These are phyloP conservation scores for Caenorhabditis tropicalis DNA, from an alignment of 1,140 invertebrate genomes.

Conservation along the genomic window DNA sequence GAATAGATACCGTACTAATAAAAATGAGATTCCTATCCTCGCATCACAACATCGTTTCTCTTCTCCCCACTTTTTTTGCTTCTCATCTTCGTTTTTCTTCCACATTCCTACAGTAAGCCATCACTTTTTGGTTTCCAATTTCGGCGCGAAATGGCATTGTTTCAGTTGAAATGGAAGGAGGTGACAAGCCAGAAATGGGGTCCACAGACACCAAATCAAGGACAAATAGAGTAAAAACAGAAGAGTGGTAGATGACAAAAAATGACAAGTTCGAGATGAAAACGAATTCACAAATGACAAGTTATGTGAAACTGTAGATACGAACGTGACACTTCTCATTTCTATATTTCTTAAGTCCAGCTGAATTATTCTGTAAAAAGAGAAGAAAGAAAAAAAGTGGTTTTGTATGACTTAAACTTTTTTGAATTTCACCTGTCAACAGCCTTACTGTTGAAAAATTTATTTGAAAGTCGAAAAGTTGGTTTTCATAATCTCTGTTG, in stretches of 20 bases:
- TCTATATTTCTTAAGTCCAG: neutral
- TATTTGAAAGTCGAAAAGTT: neutral
- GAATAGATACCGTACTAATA: too few species aligned
- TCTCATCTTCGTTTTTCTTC: neutral
- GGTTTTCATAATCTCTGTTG: neutral
- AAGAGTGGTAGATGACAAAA: slow-evolving; percentile 1
- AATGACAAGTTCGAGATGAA: neutral
- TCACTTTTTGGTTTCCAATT: slow-evolving; percentile 17
- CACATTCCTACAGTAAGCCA: neutral
- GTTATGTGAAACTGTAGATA: neutral
- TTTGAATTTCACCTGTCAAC: neutral
- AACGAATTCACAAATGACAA: neutral
- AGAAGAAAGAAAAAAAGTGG: too few species aligned
- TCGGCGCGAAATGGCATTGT: slow-evolving; percentile 33
- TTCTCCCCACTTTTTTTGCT: neutral
- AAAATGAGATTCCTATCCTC: too few species aligned
- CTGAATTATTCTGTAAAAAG: neutral
- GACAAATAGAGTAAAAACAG: neutral
- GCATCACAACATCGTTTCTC: too few species aligned
- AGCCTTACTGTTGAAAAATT: neutral
- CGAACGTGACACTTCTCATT: neutral
- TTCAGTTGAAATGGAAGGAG: slow-evolving; percentile 12
- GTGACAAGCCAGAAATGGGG: slow-evolving; percentile 35
- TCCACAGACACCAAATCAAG: slow-evolving; percentile 11
- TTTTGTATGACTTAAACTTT: neutral